phyloP scores from a whole-genome alignment of 2,888 invertebrate genomes.

The Hypolimnas misippus region DNA sequence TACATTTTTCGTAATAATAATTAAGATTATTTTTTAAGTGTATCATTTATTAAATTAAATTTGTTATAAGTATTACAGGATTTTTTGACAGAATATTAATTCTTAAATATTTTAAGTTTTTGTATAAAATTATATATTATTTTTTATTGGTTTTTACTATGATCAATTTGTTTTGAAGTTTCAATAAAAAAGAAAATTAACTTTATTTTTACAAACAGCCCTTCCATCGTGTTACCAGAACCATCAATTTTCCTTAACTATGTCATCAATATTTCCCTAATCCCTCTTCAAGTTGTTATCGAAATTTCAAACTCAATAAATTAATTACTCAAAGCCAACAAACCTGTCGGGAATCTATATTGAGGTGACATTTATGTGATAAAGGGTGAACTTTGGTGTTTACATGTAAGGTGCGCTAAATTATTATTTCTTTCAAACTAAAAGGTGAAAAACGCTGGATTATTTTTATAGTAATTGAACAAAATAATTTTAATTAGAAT shows the following conservation, averaged over 20 bases:
- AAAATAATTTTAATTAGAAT: too few species aligned
- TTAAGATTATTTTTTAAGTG: too few species aligned
- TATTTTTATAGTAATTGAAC: too few species aligned
- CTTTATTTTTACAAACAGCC: conserved; percentile 4
- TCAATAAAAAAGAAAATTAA: not conserved
- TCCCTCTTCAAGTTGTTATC: conserved; percentile 21
- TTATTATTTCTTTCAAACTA: too few species aligned
- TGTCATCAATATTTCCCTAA: conserved; percentile 31
- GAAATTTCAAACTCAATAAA: conserved; percentile 29
- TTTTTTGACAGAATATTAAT: too few species aligned
- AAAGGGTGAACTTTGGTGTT: not conserved
- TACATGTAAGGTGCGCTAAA: not conserved
- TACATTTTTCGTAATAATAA: too few species aligned
- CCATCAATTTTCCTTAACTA: conserved; percentile 22
- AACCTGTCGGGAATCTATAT: conserved; percentile 10
- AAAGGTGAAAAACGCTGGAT: too few species aligned
- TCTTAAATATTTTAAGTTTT: too few species aligned
- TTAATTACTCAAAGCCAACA: conserved; percentile 29
- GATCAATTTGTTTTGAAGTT: not conserved
- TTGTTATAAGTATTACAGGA: too few species aligned
- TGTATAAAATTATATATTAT: too few species aligned
- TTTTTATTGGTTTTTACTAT: too few species aligned
- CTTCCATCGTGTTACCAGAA: conserved; percentile 10
- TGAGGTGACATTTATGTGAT: not conserved
- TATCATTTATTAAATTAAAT: too few species aligned